Evolutionary conservation across 2,888 invertebrate species (phyloP), one percentile per base, ranked within the genome.

Genomic region (Nemurella pictetii): DNA sequence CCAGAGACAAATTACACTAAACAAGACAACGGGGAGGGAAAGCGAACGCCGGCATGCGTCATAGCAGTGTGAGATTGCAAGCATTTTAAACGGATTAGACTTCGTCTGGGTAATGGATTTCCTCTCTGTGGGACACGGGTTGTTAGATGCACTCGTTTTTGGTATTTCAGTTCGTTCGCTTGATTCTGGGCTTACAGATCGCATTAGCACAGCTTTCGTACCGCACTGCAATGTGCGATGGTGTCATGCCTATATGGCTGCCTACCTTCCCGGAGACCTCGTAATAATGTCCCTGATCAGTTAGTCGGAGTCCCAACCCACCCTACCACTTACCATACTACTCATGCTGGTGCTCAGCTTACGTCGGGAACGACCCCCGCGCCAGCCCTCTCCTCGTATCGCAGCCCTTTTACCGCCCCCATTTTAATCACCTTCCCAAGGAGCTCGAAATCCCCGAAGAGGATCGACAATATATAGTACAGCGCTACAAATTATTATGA

Each of bases 41-140:
- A 55, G 20, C 55, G 55, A 55, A 55, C 3, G 55, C 9, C 9
- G 9, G 55, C 20, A 55, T 20, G 9, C 26, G 26, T 75, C 75
- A 28, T 75, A 25, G n/a, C n/a, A n/a, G 75, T 75, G 26, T 75
- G 27, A 75, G 75, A 75, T 26, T 75, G 75, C 75, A 75, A 75
- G 80, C 35, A 81, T 81, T 81, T 81, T 81, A 81, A 81, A 81
- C 80, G 80, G 80, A 81, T 81, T 81, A 81, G 80, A 15, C 80
- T 30, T 26, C 80, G 5, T 35, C 80, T 55, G 30, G 80, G 84
- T 84, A 84, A 80, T 84, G 84, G 84, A 80, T 84, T 84, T 84
- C 35, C 80, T 84, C 80, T 84, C 84, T 84, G 84, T 28, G 55
- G 55, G 55, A 55, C 55, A 55, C 55, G 20, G 20, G 55, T 55